Conservation (phyloP, 2,797 vertebrate genomes). For the Thaleichthys pacificus region DNA sequence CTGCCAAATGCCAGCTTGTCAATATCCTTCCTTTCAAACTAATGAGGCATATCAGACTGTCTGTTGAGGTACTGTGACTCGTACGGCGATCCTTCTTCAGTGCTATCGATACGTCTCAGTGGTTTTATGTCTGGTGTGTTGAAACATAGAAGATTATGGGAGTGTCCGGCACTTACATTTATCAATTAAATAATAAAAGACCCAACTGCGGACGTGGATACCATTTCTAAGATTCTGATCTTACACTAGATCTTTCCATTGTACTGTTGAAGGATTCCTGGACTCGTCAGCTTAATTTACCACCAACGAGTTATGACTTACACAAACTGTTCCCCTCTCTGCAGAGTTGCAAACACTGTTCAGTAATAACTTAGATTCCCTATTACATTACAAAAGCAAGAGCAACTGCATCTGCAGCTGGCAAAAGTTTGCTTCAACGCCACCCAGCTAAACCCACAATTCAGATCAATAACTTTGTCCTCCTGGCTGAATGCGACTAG, state of each 20-base stretch:
- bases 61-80: not conserved
- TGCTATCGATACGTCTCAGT: not conserved
- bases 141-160: not conserved
- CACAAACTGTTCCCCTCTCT: slow-evolving; percentile 15
- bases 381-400: slow-evolving; percentile 9
- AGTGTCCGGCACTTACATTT: not conserved
- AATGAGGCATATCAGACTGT: not conserved
- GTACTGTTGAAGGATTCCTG: not conserved
- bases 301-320: not conserved
- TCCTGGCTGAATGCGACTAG: not conserved
- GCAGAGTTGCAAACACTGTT: slow-evolving; percentile 37
- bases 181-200: not conserved
- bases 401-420: slow-evolving; percentile 17
- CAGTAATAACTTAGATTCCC: slow-evolving; percentile 48
- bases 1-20: not conserved
- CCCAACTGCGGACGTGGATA: not conserved
- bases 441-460: slow-evolving; percentile 3
- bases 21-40: slow-evolving; percentile 4
- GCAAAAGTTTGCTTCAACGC: slow-evolving; percentile 17
- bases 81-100: not conserved
- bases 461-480: not conserved
- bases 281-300: not conserved
- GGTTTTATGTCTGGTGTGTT: not conserved
- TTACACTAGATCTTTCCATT: not conserved
- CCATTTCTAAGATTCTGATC: not conserved